Base-by-base conservation (phyloP, 2,888 invertebrate species). In the Noctua fimbriata region DNA sequence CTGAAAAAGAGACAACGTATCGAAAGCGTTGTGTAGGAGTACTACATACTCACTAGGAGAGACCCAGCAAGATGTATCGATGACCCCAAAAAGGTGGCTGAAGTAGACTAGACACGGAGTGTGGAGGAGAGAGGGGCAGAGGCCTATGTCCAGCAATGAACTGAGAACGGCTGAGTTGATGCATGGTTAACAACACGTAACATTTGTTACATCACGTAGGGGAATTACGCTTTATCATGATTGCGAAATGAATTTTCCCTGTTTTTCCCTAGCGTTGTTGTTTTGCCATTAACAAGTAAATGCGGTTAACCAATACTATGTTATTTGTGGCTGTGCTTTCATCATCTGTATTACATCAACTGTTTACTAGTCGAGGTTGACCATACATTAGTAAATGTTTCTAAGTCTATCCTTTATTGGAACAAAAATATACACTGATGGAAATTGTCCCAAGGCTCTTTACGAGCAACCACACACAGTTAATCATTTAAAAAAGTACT, bases 291-390 rank as follows among this genome's bases (percentile, higher is more conserved):
- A 52, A 65, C 44, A n/a, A 83, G 65, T 79, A 7, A 5, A 36
- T 83, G 82, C 52, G 82, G 84, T 83, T 79, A 83, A 65, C 84
- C 69, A 66, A 24, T 36, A 36, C 60, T 47, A 55, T 73, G 36
- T 65, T 70, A 60, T 12, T 78, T 36, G 44, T 47, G 32, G 72
- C 16, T 47, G 1, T 44, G 44, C 47, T 83, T 83, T 73, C 65
- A 28, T 83, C 36, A 79, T 63, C 1, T 44, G 4, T 67, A 67
- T 44, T 67, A 44, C 21, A 58, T 67, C 44, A 49, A 69, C 32
- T 69, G 83, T 78, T 82, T 67, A 44, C 16, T 44, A 5, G 24
- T 36, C 32, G 18, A 21, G 24, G 73, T 73, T 28, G 24, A 65
- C 24, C 2, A 55, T 47, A 2, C 10, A 63, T 47, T 12, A 32